These are phyloP conservation scores for Psittacula derbiana DNA, from an alignment of 2,797 vertebrate species.

Conservation along the genomic window DNA sequence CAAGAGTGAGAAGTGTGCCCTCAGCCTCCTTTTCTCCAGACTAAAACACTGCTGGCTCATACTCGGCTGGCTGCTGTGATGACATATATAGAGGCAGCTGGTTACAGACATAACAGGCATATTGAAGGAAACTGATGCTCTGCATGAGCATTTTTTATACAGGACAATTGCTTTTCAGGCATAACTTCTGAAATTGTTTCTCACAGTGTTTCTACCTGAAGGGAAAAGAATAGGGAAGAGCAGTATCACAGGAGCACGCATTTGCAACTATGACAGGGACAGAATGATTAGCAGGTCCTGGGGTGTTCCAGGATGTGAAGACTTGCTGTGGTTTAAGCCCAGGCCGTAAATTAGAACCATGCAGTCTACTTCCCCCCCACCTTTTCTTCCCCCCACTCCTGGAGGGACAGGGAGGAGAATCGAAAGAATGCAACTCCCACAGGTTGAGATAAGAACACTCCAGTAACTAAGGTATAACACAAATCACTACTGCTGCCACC, in stretches of 20 bases:
- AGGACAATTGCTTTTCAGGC: background rate
- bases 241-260: background rate
- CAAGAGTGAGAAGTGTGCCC: background rate
- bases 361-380: no score
- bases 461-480: no score
- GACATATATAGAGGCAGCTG: background rate
- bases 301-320: background rate
- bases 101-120: background rate
- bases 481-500: no score
- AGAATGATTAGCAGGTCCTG: background rate
- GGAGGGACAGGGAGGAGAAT: no score
- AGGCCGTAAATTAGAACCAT: no score
- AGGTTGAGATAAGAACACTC: no score
- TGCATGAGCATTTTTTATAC: background rate
- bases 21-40: background rate
- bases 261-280: background rate
- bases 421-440: no score
- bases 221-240: background rate
- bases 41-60: fast-evolving
- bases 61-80: background rate
- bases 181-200: background rate
- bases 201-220: background rate
- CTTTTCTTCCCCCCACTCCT: no score
- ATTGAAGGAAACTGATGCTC: background rate
- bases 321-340: no score